Percentiles rank a stretch among this genome's conserved stretches.
These are phyloP conservation scores for Astyanax mexicanus DNA, from an alignment of 2,797 vertebrate species.

Conservation along the genomic window DNA sequence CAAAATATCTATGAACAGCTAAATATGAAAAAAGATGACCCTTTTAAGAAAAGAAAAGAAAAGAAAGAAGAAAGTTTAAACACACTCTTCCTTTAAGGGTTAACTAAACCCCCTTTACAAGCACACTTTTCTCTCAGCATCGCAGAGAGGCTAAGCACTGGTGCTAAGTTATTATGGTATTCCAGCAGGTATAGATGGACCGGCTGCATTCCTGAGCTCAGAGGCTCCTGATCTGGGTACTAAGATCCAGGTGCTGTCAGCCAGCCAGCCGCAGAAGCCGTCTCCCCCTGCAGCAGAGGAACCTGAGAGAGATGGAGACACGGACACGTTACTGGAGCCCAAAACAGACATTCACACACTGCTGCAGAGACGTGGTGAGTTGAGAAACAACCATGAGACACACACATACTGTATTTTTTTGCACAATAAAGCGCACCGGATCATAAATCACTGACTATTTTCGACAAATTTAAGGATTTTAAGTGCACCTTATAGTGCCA, in stretches of 20 bases:
- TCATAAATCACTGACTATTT: too few species aligned
- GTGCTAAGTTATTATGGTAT: conserved; percentile 4
- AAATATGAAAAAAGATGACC: too few species aligned
- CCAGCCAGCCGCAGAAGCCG: conserved; percentile 71
- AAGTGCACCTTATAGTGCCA: too few species aligned
- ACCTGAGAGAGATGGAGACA: conserved; percentile 74
- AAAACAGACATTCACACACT: conserved; percentile 91
- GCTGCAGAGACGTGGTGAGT: conserved; percentile 88
- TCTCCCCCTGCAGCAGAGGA: conserved; percentile 72
- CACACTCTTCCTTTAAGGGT: too few species aligned
- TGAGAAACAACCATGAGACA: too few species aligned
- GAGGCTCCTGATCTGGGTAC: conserved; percentile 78
- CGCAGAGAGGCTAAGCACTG: too few species aligned
- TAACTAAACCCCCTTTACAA: neutral
- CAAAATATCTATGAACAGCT: too few species aligned
- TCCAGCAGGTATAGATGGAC: conserved; percentile 88
- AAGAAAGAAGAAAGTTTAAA: too few species aligned
- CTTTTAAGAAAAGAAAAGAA: too few species aligned
- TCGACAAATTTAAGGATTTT: too few species aligned
- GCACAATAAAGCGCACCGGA: too few species aligned
- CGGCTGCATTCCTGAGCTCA: conserved; percentile 84
- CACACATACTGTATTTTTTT: too few species aligned
- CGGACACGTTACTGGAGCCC: conserved; percentile 73
- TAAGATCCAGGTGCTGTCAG: conserved; percentile 81
- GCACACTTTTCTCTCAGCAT: neutral